Evolutionary conservation across 1,140 invertebrate species (phyloP).

Genomic region (Argopecten irradians): DNA sequence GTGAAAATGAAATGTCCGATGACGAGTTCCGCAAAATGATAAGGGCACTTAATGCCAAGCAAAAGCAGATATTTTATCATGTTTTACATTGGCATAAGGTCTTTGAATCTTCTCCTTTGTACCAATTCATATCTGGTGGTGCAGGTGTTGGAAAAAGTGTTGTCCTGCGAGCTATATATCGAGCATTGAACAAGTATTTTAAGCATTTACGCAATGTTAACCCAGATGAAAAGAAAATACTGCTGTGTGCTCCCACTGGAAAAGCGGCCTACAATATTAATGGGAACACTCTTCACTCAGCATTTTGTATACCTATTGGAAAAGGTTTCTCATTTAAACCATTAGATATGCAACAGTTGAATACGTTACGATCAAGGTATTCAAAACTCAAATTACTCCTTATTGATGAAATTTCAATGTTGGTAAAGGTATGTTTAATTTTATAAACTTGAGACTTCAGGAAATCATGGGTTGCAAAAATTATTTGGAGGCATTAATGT

Average conservation of each 20-base stretch:
- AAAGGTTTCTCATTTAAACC: constrained; percentile 39
- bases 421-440: constrained; percentile 56
- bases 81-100: constrained; percentile 24
- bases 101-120: neutral
- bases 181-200: constrained; percentile 40
- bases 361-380: constrained; percentile 27
- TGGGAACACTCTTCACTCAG: constrained; percentile 35
- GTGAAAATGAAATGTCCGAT: neutral
- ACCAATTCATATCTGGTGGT: constrained; percentile 48
- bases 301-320: constrained; percentile 43
- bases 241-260: constrained; percentile 49
- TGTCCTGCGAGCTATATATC: constrained; percentile 41
- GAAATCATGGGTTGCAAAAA: constrained; percentile 48
- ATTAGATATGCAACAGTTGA: constrained; percentile 28
- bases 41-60: constrained; percentile 23
- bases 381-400: constrained; percentile 41
- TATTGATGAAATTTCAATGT: constrained; percentile 58
- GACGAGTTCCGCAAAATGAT: neutral
- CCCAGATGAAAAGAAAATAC: constrained; percentile 31
- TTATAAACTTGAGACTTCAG: constrained; percentile 53
- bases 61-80: constrained; percentile 39
- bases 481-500: constrained; percentile 53
- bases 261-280: constrained; percentile 48
- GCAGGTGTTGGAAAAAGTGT: constrained; percentile 54
- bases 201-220: constrained; percentile 23